Evolutionary conservation across 2,888 invertebrate genomes (phyloP), one percentile per base, ranked within the genome.

Genomic region (Drosophila eohydei): DNA sequence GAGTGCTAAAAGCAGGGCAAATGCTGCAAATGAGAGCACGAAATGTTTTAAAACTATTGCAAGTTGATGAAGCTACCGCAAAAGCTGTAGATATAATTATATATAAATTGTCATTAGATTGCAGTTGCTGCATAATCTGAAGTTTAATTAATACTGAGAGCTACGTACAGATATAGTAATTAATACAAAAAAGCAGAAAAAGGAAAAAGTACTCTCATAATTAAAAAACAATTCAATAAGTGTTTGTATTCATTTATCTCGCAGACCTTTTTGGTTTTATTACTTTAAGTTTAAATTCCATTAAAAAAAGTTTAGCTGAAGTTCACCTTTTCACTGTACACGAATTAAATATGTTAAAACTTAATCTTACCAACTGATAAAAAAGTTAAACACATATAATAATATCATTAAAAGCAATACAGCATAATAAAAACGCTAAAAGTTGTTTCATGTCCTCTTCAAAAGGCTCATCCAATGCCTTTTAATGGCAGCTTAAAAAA

Each of bases 381-480:
- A 7, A 41, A 41, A 41, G 7, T 8, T 44, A 8, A 2, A 2
- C 3, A 40, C 2, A n/a, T n/a, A 12, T n/a, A 6, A 3, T 44
- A 21, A 50, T 26, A 9, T 14, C 16, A 32, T n/a, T 21, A 43
- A 3, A 11, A 4, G 6, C 28, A 46, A 21, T n/a, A 38, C 6
- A 30, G 16, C 55, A 50, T 69, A 43, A 51, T 65, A 48, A 52
- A 63, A 62, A 6, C 28, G 52, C 60, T 75, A 81, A 82, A 67
- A 70, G 65, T 81, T 40, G 36, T 80, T 83, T 56, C 54, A 43
- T 78, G 62, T 75, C 40, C 56, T 16, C 8, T 38, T n/a, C 7
- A 43, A 59, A 43, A 26, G 41, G 21, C 28, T 26, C 38, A 44
- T 21, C 41, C 56, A 43, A 40, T 8, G 26, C 26, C 40, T 26